Percentiles rank a stretch among this genome's conserved stretches.
These are phyloP conservation scores for Acleris emargana DNA, from an alignment of 2,888 invertebrate species.

Conservation along the genomic window DNA sequence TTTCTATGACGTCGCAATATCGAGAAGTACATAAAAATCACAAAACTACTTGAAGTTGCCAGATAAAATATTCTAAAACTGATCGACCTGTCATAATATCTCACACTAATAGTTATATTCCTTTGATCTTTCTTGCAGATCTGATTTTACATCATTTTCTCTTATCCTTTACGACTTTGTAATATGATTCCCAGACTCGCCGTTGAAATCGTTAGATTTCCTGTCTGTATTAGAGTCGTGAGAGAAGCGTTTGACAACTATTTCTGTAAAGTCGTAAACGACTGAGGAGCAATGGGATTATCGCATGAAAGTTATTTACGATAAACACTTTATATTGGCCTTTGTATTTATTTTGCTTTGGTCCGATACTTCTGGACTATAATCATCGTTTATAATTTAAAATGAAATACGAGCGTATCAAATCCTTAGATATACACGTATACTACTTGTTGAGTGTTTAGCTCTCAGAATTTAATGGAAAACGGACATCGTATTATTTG, in stretches of 20 bases:
- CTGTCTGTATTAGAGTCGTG: background rate
- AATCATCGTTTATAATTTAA: too few relatives aligned
- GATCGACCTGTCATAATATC: slow-evolving; percentile 21
- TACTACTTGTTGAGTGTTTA: too few relatives aligned
- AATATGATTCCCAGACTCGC: slow-evolving; percentile 2
- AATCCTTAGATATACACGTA: too few relatives aligned
- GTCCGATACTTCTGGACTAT: too few relatives aligned
- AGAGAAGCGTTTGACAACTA: slow-evolving; percentile 1
- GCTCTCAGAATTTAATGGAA: too few relatives aligned
- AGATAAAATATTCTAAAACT: slow-evolving; percentile 9
- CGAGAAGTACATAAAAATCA: slow-evolving; percentile 14
- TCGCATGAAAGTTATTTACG: too few relatives aligned
- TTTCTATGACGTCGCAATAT: slow-evolving; percentile 2
- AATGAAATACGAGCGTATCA: too few relatives aligned
- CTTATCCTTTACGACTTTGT: background rate
- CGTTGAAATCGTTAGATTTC: background rate
- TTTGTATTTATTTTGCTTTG: too few relatives aligned
- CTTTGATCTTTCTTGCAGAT: slow-evolving; percentile 21
- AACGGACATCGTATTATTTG: too few relatives aligned
- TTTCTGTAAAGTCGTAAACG: background rate
- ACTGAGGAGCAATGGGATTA: too few relatives aligned
- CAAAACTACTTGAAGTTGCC: slow-evolving; percentile 10
- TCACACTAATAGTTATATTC: slow-evolving; percentile 12
- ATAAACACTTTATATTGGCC: too few relatives aligned
- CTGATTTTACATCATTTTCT: background rate